phyloP scores from a whole-genome alignment of 2,888 invertebrate genomes.

The Erynnis tages region DNA sequence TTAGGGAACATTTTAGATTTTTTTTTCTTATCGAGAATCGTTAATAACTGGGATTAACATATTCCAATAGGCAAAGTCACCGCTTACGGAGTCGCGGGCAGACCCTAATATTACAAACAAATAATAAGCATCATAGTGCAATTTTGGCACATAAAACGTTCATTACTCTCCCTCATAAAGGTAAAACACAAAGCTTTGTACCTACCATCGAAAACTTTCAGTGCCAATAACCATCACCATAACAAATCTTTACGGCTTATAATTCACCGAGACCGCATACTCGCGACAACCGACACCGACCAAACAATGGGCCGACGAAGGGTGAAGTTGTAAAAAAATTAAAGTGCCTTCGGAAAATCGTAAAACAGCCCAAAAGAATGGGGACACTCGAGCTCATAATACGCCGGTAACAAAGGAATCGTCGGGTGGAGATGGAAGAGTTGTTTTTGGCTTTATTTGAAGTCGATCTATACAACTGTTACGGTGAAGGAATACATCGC shows the following conservation, averaged over 20 bases:
- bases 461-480: no score
- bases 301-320: constrained; percentile 1
- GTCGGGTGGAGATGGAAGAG: no score
- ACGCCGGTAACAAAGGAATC: neutral
- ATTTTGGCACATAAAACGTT: neutral
- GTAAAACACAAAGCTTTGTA: neutral
- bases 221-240: neutral
- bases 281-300: neutral
- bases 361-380: neutral
- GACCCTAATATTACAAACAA: no score
- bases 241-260: neutral
- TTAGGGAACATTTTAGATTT: no score
- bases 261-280: constrained; percentile 9
- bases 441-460: neutral
- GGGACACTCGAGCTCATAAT: constrained; percentile 3
- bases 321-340: neutral
- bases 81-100: no score
- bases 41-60: no score
- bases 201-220: neutral
- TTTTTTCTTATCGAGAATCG: no score
- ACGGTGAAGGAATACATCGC: no score
- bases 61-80: no score
- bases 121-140: no score
- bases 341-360: neutral
- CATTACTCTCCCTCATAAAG: neutral